Conservation (phyloP, 2,113 vertebrate genomes). For the Psophia crepitans region DNA sequence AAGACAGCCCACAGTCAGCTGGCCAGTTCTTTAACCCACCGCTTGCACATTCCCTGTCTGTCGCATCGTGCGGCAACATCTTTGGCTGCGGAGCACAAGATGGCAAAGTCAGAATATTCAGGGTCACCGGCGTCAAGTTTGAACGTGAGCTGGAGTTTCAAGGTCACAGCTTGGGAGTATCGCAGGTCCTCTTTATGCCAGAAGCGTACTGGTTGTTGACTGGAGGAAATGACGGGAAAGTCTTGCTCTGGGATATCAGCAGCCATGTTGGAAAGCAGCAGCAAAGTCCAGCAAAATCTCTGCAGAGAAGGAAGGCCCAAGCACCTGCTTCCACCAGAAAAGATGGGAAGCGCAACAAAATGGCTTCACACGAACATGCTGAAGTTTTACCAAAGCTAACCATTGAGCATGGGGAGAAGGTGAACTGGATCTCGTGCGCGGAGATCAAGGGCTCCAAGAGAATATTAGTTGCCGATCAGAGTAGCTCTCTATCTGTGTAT, state of each 20-base stretch:
- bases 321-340: conserved; percentile 47
- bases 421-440: conserved; percentile 88
- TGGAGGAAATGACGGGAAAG: conserved; percentile 89
- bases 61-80: conserved; percentile 85
- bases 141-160: conserved; percentile 79
- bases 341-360: neutral
- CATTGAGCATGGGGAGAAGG: conserved; percentile 88
- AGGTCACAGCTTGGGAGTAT: conserved; percentile 85
- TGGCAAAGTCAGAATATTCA: conserved; percentile 84
- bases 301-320: conserved; percentile 75
- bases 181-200: conserved; percentile 88
- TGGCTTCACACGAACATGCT: neutral
- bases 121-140: conserved; percentile 80
- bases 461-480: conserved; percentile 91
- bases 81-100: conserved; percentile 91
- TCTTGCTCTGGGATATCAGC: conserved; percentile 89
- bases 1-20: conserved; percentile 62
- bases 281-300: conserved; percentile 66
- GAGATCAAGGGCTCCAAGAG: conserved; percentile 81
- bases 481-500: conserved; percentile 80
- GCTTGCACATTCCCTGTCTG: conserved; percentile 85
- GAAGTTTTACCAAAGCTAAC: conserved; percentile 76
- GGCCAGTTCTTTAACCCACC: conserved; percentile 91
- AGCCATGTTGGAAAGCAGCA: conserved; percentile 67
- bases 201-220: conserved; percentile 83